These are phyloP conservation scores for Ceraclea dissimilis DNA, from an alignment of 2,888 invertebrate genomes.

Conservation along the genomic window DNA sequence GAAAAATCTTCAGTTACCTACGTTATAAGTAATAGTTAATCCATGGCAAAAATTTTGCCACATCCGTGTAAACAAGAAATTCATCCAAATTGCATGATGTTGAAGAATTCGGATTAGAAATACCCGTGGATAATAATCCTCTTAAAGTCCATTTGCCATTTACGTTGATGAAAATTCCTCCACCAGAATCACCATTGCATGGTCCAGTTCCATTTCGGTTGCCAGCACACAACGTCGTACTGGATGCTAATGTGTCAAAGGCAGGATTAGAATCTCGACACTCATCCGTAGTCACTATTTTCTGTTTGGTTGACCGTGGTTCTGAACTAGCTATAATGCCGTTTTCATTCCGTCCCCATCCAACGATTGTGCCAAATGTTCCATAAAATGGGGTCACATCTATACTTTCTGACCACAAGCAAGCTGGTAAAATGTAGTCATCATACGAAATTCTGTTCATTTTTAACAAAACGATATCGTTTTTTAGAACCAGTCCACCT, in stretches of 20 bases:
- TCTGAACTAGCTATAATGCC: constrained; percentile 32
- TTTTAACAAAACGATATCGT: constrained; percentile 31
- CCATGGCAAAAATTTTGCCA: constrained; percentile 38
- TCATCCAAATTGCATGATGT: constrained; percentile 39
- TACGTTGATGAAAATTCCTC: constrained; percentile 40
- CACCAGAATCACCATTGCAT: constrained; percentile 44
- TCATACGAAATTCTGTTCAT: constrained; percentile 19
- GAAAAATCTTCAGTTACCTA: no score
- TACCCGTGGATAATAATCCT: constrained; percentile 44
- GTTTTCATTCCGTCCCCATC: constrained; percentile 45
- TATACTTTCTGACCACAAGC: constrained; percentile 10
- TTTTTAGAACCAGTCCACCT: constrained; percentile 23
- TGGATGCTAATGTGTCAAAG: constrained; percentile 35
- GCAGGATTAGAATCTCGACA: constrained; percentile 41
- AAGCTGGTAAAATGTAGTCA: constrained; percentile 12
- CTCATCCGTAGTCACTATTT: constrained; percentile 43
- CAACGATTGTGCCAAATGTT: constrained; percentile 43
- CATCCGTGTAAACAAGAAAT: constrained; percentile 47
- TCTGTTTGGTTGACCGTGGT: constrained; percentile 34
- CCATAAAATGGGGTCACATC: constrained; percentile 8
- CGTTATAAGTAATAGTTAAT: constrained; percentile 28
- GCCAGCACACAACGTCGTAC: constrained; percentile 43
- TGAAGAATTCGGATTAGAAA: constrained; percentile 27
- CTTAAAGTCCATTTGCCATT: constrained; percentile 39
- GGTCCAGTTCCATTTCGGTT: constrained; percentile 32